These are phyloP conservation scores for Buteo buteo DNA, from an alignment of 2,113 vertebrate species.

Conservation along the genomic window DNA sequence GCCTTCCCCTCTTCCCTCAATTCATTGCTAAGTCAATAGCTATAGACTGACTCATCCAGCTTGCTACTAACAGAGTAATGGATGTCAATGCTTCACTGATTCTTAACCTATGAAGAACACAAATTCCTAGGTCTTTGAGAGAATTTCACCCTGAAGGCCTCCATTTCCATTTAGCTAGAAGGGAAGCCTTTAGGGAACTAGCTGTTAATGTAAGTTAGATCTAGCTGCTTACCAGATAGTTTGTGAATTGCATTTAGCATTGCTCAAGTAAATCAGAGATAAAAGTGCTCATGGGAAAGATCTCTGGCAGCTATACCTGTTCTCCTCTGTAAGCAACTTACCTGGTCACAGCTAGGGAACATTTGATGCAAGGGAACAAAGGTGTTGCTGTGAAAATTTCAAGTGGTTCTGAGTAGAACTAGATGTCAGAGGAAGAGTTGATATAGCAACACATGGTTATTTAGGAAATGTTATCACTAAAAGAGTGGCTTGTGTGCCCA, in stretches of 20 bases:
- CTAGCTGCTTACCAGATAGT: not conserved
- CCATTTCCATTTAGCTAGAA: not conserved
- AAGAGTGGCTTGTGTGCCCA: not conserved
- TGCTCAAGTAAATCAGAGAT: not conserved
- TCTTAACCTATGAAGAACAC: not conserved
- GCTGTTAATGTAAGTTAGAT: not conserved
- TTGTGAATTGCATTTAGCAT: not conserved
- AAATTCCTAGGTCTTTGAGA: not conserved
- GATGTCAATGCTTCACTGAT: not conserved
- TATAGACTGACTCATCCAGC: not conserved
- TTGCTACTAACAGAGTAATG: not conserved
- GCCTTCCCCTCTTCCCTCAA: not conserved
- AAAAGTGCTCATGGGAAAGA: not conserved
- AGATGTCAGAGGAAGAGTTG: not conserved
- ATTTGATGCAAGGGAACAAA: not conserved
- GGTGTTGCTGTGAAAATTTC: not conserved
- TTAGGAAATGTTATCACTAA: not conserved
- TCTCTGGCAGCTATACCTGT: not conserved
- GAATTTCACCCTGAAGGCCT: not conserved
- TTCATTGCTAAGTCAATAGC: not conserved
- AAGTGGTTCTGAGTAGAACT: not conserved
- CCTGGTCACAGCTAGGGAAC: not conserved
- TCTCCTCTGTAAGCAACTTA: not conserved
- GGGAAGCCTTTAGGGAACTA: not conserved
- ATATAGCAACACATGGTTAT: not conserved